Base-by-base conservation (phyloP, 2,113 vertebrate genomes). In the Melanocharis versteri region DNA sequence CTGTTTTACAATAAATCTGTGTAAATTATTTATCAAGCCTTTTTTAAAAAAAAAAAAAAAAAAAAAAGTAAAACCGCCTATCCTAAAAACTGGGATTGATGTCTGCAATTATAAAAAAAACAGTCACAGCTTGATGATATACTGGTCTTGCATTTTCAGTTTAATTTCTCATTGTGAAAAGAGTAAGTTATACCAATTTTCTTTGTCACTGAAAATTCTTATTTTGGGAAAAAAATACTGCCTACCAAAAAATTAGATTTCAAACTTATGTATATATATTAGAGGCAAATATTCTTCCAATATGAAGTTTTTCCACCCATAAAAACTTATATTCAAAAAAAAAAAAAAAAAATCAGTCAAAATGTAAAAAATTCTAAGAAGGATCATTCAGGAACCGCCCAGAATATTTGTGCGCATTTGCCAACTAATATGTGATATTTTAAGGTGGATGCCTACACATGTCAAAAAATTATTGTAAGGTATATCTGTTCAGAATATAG, bases 351-450 rank as follows among this genome's bases (percentile, higher is more conserved):
- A 66, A 7, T 22, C 24, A 64, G 4, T n/a, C 24, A 26, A 61
- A 62, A 47, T 11, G 1, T 44, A 37, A 75, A 78, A 60, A 61
- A 23, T 5, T 54, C 1, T 35, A n/a, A 31, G 19, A 40, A 73
- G 5, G 5, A 58, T 22, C 11, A 82, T 42, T 56, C 7, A 42
- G 20, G 9, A 39, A 4, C 9, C 0, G 0, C 11, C 16, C 17
- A 83, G 20, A 54, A 72, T 60, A 53, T 11, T 22, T 16, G 2
- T 45, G 17, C 23, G 20, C 11, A 24, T 61, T 20, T 57, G 6
- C 10, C 14, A 37, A 73, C 7, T 31, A 37, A 53, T 48, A 53
- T 23, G 18, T 53, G 33, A 37, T 56, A 45, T 77, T 84, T 87
- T 60, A 44, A 54, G 37, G 7, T 37, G 8, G 20, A 58, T 44